Evolutionary conservation across 2,797 vertebrate species (phyloP), one percentile per base, ranked within the genome.

Genomic region (Betta splendens): DNA sequence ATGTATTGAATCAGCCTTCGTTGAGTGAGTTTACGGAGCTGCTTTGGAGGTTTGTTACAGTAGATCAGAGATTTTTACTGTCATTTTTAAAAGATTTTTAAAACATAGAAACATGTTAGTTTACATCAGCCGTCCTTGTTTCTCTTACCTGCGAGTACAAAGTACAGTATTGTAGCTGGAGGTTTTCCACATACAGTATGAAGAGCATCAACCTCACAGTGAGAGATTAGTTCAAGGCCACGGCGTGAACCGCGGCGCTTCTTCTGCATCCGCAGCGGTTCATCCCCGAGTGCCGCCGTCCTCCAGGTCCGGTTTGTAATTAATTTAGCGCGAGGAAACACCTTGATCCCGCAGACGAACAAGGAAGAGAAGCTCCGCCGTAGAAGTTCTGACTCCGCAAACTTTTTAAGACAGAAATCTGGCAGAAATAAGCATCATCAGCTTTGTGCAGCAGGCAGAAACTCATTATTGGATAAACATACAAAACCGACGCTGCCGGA

Each of bases 341-440:
- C 45, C 23, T 64, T 60, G 9, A 64, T 67, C 43, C 13, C 13
- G 33, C 3, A n/a, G 12, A 58, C 13, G 50, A 9, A 20, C 53
- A 11, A n/a, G 37, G 52, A 48, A 51, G 69, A 10, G 31, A 23
- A 38, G 51, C 48, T 54, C 5, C 4, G 39, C 33, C 31, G 13
- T 43, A 64, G 49, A 64, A 66, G 43, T 64, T 57, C n/a, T 59
- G 42, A 33, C 32, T 44, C 38, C 48, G 65, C 28, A 56, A 49
- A 56, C 25, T 49, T 69, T 31, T 52, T n/a, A 54, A n/a, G 48
- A 55, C 46, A 45, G 11, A 58, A 66, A 40, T 53, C 53, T 80
- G 32, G 17, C 18, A 40, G 40, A 54, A 55, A 36, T 18, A 73
- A 64, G 59, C 29, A 48, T 60, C 38, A 52, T 71, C 37, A 45